Base-by-base conservation (phyloP, 2,113 vertebrate genomes). In the Murina feae region DNA sequence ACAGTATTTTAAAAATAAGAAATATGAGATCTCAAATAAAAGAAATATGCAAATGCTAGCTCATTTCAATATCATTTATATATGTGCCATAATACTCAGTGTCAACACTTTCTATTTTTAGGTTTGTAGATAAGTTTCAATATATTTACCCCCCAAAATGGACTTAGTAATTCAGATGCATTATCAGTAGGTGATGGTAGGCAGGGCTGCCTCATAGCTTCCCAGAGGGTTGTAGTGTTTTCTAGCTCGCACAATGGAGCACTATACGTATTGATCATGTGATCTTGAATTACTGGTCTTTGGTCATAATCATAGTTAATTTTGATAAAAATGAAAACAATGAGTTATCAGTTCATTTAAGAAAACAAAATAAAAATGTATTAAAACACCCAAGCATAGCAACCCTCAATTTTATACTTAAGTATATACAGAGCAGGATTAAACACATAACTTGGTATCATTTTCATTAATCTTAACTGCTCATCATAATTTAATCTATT, bases 391-490 rank as follows among this genome's bases (percentile, higher is more conserved):
- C 28, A 86, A 88, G 23, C n/a, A 92, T 35, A 90, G 42, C 42
- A 78, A 60, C 74, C 55, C 35, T 95, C 30, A 94, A 37, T 55
- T 42, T 91, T 91, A 55, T 89, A 82, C 55, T 90, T 93, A 75
- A 80, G 4, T 86, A 88, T 65, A 80, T 21, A 87, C 53, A 86
- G 20, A 96, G 21, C 68, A 90, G 17, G 5, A 37, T 84, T 84
- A 88, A 96, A 74, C 35, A 92, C 55, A 74, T 80, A 92, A 35
- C 65, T 37, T 65, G 66, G 14, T 58, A 80, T 1, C 28, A 17
- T 89, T 86, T 80, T 93, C 42, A 89, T 30, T 93, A 86, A 92
- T 90, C 32, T 74, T 93, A 91, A 87, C 42, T 93, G 16, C 90
- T 96, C 83, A 82, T 66, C 23, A 92, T 18, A 87, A 90, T 95